These are phyloP conservation scores for Miichthys miiuy DNA, from an alignment of 2,797 vertebrate species.

Conservation along the genomic window DNA sequence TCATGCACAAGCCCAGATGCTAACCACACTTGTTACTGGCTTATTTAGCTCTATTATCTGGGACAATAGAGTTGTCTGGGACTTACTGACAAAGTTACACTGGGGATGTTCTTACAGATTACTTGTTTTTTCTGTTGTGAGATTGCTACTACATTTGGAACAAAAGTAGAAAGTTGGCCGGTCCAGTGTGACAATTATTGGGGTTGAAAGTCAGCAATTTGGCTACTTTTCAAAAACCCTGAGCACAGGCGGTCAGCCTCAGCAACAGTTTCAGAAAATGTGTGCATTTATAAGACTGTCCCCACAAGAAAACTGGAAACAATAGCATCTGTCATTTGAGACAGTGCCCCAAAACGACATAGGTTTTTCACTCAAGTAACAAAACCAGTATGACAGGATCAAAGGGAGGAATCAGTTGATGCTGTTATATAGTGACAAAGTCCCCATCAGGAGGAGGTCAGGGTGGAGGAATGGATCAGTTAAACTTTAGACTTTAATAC, in stretches of 20 bases:
- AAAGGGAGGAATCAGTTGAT: neutral
- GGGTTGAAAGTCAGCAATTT: neutral
- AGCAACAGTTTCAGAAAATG: neutral
- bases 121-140: neutral
- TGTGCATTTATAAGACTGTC: neutral
- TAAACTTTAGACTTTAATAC: neutral
- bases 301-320: neutral
- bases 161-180: constrained; percentile 1
- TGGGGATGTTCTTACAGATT: neutral
- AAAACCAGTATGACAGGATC: neutral
- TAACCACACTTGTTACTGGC: neutral
- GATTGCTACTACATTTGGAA: neutral
- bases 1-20: neutral
- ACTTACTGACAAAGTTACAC: neutral
- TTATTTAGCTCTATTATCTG: neutral
- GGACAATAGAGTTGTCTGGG: neutral
- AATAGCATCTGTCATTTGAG: neutral
- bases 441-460: neutral
- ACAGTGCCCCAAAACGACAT: neutral
- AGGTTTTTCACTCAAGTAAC: neutral
- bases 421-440: neutral
- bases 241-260: neutral
- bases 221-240: neutral
- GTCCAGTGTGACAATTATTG: neutral
- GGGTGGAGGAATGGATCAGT: neutral